Base-by-base conservation (phyloP, 2,113 vertebrate genomes). In the Uria lomvia region DNA sequence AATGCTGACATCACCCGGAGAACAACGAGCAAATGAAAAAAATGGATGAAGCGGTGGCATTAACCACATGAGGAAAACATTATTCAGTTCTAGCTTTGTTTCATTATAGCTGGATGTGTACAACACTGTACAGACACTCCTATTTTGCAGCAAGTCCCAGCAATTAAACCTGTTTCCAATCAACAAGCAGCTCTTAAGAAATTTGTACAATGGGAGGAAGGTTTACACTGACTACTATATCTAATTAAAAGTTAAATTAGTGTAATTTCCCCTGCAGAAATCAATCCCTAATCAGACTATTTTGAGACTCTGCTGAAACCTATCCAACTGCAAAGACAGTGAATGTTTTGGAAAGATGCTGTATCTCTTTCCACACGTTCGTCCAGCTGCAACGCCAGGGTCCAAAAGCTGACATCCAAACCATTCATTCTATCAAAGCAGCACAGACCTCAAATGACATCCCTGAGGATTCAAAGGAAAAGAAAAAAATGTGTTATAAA, bases 201-300 rank as follows among this genome's bases (percentile, higher is more conserved):
- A 95, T 86, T 42, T 89, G 83, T 88, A 94, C 94, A 92, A 95
- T 92, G 58, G 45, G 80, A 95, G 76, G 87, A 93, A 81, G 78
- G 73, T 96, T 96, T 96, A 97, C 68, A 68, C 91, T 89, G 86
- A 75, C 77, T 94, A 85, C 81, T 75, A 86, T 38, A 73, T 80
- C 88, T 96, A 96, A 97, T 97, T 95, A 91, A 20, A 90, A 95
- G 77, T 73, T 85, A 96, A 95, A 97, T 95, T 95, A 96, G 91
- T 42, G 40, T 94, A 85, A 95, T 95, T 97, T 95, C 45, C 76
- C 38, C 73, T 66, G 73, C 32, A 78, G 83, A 95, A 92, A 91
- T 95, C 83, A 91, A 94, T 92, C 80, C 88, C 45, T 96, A 85
- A 94, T 94, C 92, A 96, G 92, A 75, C 66, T 94, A 52, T 78